Conservation (phyloP, 1,140 invertebrate species). For the Aphelenchoides besseyi region DNA sequence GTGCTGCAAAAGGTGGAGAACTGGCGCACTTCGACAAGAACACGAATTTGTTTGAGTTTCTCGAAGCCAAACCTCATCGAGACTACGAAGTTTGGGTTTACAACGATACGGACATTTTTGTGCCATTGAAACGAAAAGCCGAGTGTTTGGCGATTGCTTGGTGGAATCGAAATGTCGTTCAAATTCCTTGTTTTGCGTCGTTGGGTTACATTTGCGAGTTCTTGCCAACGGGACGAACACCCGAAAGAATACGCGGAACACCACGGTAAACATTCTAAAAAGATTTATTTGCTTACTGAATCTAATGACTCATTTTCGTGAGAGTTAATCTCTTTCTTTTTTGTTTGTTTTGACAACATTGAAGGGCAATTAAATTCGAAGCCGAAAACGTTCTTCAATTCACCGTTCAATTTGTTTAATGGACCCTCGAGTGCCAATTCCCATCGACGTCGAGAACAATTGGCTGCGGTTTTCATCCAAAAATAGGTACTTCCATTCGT, state of each 20-base stretch:
- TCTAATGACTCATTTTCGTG: no score
- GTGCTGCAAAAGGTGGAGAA: background rate
- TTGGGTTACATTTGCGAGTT: conserved; percentile 3
- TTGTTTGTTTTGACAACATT: no score
- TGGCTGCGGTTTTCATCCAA: no score
- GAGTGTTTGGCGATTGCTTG: conserved; percentile 12
- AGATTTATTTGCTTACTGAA: no score
- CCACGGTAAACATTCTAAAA: no score
- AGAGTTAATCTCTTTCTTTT: no score
- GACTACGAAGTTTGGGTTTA: conserved; percentile 8
- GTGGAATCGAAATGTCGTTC: background rate
- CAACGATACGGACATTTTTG: background rate
- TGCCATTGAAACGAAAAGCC: background rate
- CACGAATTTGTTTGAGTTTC: background rate
- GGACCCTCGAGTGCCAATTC: no score
- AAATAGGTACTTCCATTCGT: no score
- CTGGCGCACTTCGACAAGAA: background rate
- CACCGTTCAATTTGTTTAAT: no score
- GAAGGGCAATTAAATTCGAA: no score
- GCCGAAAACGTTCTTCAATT: no score
- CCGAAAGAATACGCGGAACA: background rate
- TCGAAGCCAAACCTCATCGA: background rate
- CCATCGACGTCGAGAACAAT: no score
- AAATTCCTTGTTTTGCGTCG: background rate
- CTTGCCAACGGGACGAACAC: background rate